Conservation (phyloP, 2,797 vertebrate species). For the Darevskia mixta region DNA sequence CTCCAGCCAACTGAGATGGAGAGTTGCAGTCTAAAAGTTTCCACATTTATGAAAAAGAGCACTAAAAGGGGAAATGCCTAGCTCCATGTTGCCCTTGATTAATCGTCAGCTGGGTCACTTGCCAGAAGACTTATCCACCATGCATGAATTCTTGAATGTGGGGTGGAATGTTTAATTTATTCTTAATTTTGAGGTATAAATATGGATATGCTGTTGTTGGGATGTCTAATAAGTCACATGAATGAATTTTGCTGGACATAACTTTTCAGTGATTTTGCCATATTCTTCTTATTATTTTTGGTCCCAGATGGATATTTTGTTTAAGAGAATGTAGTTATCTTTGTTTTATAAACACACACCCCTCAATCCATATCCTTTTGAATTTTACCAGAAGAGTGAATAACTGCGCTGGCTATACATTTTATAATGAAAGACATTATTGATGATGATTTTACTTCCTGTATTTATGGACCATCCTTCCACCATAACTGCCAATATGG, state of each 20-base stretch:
- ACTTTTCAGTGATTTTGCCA: background rate
- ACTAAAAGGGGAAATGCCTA: background rate
- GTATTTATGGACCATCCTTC: background rate
- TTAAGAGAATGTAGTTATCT: background rate
- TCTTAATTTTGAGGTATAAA: background rate
- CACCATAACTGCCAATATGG: background rate
- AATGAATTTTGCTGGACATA: background rate
- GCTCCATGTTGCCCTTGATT: fast-evolving
- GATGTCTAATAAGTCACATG: too few relatives aligned
- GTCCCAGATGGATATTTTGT: background rate
- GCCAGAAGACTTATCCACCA: fast-evolving
- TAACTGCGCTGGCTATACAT: background rate
- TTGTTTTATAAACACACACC: background rate
- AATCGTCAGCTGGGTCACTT: background rate
- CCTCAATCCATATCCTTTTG: too few relatives aligned
- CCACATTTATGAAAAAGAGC: too few relatives aligned
- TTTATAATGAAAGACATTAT: background rate
- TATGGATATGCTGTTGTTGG: background rate
- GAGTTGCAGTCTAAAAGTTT: too few relatives aligned
- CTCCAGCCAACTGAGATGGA: too few relatives aligned
- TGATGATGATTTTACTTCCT: background rate
- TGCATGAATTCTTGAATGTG: fast-evolving
- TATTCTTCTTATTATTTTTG: background rate
- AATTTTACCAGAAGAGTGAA: background rate
- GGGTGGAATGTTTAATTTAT: background rate